phyloP scores from a whole-genome alignment of 2,888 invertebrate genomes.

The Margaritifera margaritifera region DNA sequence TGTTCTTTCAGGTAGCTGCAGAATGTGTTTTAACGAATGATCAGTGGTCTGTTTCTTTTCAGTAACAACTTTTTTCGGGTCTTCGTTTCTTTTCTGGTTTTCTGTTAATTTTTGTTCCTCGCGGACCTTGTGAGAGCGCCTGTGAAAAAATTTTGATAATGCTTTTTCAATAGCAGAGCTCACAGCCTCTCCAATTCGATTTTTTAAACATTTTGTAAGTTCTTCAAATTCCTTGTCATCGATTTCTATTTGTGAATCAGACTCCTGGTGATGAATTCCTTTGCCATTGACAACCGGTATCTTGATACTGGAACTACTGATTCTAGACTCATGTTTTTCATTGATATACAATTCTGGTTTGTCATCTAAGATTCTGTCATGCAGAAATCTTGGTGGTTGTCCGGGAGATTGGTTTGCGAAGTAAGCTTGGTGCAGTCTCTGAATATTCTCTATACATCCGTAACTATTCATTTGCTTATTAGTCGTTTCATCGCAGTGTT shows the following conservation, averaged over 20 bases:
- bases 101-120: conserved; percentile 26
- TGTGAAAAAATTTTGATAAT: conserved; percentile 52
- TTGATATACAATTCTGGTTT: not conserved
- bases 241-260: conserved; percentile 13
- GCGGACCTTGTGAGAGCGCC: conserved; percentile 24
- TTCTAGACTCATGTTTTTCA: conserved; percentile 1
- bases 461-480: conserved; percentile 35
- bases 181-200: conserved; percentile 80
- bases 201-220: conserved; percentile 91
- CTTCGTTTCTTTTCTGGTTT: conserved; percentile 20
- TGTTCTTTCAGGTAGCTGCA: conserved; percentile 34
- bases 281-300: not conserved
- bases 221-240: conserved; percentile 82
- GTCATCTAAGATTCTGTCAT: not conserved
- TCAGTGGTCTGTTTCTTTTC: conserved; percentile 39
- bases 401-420: conserved; percentile 26
- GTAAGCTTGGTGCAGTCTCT: conserved; percentile 36
- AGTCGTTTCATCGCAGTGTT: conserved; percentile 78
- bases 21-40: conserved; percentile 37
- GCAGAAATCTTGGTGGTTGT: not conserved
- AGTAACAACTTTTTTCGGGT: conserved; percentile 19
- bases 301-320: not conserved
- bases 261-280: too few species aligned
- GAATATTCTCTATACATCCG: conserved; percentile 34
- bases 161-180: conserved; percentile 54